Conservation (phyloP, 2,113 vertebrate genomes). For the Paracanthobrama guichenoti region DNA sequence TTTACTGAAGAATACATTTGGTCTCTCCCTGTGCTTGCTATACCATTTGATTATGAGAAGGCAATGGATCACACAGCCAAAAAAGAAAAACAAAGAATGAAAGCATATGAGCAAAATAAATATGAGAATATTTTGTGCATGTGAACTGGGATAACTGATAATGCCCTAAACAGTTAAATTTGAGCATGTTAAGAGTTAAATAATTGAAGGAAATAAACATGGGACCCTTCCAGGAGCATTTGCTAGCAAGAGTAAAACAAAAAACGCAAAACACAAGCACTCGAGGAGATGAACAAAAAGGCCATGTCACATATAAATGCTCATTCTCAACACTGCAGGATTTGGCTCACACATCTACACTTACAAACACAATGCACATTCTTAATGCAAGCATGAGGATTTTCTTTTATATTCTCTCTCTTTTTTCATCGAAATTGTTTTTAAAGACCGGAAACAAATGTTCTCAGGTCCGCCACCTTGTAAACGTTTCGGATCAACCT, state of each 20-base stretch:
- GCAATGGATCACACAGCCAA: constrained; percentile 37
- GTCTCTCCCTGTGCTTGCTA: constrained; percentile 36
- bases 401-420: not conserved
- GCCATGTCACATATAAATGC: not conserved
- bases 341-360: constrained; percentile 4
- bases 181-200: constrained; percentile 1
- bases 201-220: not conserved
- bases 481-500: not conserved
- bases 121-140: constrained; percentile 30
- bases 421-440: not conserved
- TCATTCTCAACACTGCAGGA: not conserved
- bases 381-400: not conserved
- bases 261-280: not conserved
- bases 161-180: constrained; percentile 20
- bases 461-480: not conserved
- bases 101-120: constrained; percentile 44
- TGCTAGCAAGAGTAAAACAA: not conserved
- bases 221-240: not conserved
- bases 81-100: constrained; percentile 34
- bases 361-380: not conserved
- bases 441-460: not conserved
- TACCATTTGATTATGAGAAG: not conserved
- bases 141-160: constrained; percentile 19
- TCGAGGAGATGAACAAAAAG: not conserved
- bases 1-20: constrained; percentile 39